Conservation (phyloP, 30 jellyfish, hydroid and myxozoan genomes). For the Aurelia aurita region DNA sequence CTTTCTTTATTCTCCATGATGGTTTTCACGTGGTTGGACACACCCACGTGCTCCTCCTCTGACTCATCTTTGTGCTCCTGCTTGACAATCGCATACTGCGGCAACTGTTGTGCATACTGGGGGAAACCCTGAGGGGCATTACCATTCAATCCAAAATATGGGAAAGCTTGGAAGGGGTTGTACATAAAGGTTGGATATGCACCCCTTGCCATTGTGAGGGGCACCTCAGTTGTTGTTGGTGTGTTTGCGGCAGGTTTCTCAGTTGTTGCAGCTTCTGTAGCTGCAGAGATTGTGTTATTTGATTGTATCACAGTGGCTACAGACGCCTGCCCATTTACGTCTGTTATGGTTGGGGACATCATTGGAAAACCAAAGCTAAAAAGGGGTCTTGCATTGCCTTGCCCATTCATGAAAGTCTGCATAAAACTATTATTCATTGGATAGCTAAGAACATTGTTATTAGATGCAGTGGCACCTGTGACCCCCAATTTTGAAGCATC, state of each 20-base stretch:
- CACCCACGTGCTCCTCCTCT: constrained; percentile 45
- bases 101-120: constrained; percentile 49
- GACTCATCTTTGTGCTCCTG: constrained; percentile 58
- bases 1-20: constrained; percentile 40
- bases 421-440: constrained; percentile 79
- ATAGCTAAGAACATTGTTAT: constrained; percentile 79
- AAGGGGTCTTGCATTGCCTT: constrained; percentile 55
- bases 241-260: constrained; percentile 18
- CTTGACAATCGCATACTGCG: constrained; percentile 68
- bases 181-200: constrained; percentile 88
- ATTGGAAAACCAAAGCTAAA: constrained; percentile 67
- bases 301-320: constrained; percentile 15
- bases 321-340: constrained; percentile 44
- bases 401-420: constrained; percentile 92
- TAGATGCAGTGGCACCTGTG: constrained; percentile 68
- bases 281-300: neutral
- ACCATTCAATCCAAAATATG: constrained; percentile 81
- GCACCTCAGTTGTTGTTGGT: constrained; percentile 3
- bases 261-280: constrained; percentile 27
- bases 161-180: constrained; percentile 86
- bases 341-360: constrained; percentile 54
- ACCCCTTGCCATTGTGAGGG: constrained; percentile 39
- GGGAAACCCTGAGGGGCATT: constrained; percentile 66
- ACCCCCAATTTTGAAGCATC: constrained; percentile 78
- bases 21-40: constrained; percentile 47